Conservation (phyloP, 2,888 invertebrate genomes). For the Unio pictorum region DNA sequence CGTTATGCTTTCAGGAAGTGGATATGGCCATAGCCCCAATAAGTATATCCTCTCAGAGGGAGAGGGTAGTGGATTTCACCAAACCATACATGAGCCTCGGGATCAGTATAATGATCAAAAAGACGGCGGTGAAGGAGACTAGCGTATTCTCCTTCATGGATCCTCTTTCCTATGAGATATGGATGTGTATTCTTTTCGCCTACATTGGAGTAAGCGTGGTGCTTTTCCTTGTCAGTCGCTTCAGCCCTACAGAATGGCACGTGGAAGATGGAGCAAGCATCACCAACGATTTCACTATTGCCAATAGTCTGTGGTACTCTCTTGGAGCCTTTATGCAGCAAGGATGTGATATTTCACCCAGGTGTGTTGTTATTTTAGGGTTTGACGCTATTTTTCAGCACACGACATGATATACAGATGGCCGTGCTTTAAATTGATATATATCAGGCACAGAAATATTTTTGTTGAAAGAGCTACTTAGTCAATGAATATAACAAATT, state of each 20-base stretch:
- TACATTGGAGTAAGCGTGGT: constrained; percentile 98
- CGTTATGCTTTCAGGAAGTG: constrained; percentile 77
- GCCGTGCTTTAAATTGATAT: too few relatives aligned
- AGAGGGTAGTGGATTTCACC: constrained; percentile 95
- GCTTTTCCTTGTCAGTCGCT: constrained; percentile 96
- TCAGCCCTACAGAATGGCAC: constrained; percentile 97
- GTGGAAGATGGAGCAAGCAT: constrained; percentile 63
- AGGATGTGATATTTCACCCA: constrained; percentile 96
- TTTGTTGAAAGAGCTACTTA: too few relatives aligned
- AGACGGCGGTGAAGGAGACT: constrained; percentile 90
- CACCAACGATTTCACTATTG: constrained; percentile 83
- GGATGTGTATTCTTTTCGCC: constrained; percentile 90
- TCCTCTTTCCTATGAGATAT: constrained; percentile 96
- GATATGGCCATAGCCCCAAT: constrained; percentile 96
- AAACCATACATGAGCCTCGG: constrained; percentile 98
- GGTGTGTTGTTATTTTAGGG: constrained; percentile 75
- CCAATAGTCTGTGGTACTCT: constrained; percentile 98
- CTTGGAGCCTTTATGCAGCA: constrained; percentile 99
- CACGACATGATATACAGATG: too few relatives aligned
- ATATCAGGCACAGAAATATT: too few relatives aligned
- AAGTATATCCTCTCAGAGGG: constrained; percentile 93
- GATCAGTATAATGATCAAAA: constrained; percentile 95
- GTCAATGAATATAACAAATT: too few relatives aligned
- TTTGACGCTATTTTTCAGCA: too few relatives aligned
- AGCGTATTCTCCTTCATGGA: constrained; percentile 98